A percentile compares a stretch with the other conserved stretches of the same genome.
Conservation (phyloP, 2,888 invertebrate genomes). For the Drosophila rubida region DNA sequence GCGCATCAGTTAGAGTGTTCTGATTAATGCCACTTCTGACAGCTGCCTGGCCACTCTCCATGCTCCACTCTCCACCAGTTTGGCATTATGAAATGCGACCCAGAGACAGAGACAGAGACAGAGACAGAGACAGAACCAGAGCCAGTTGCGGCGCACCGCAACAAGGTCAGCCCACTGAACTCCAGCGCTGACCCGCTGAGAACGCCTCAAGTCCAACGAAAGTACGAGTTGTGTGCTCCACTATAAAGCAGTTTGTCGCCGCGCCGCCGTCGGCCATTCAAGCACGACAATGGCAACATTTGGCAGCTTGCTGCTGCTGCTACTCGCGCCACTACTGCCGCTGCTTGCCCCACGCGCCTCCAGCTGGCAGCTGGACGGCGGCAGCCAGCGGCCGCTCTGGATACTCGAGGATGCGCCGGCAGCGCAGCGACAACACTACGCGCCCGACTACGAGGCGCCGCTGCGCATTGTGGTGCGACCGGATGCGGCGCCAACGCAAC, state of each 20-base stretch:
- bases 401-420: constrained; percentile 77
- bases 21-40: constrained; percentile 78
- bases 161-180: constrained; percentile 39
- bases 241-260: constrained; percentile 47
- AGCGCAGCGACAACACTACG: constrained; percentile 40
- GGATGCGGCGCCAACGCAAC: constrained; percentile 43
- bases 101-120: too few relatives aligned
- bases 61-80: neutral
- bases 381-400: constrained; percentile 77
- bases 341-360: constrained; percentile 32
- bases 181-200: constrained; percentile 40
- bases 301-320: too few relatives aligned
- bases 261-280: constrained; percentile 38
- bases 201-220: constrained; percentile 60
- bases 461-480: constrained; percentile 52
- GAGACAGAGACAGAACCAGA: too few relatives aligned
- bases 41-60: constrained; percentile 53
- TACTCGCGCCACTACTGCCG: constrained; percentile 29
- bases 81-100: neutral
- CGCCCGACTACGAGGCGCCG: constrained; percentile 41
- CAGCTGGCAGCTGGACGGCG: constrained; percentile 31
- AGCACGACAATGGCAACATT: constrained; percentile 39
- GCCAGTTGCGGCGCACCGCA: too few relatives aligned
- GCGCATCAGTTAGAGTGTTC: constrained; percentile 74
- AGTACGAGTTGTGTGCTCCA: constrained; percentile 45